These are phyloP conservation scores for Anisognathus igniventris DNA, from an alignment of 2,797 vertebrate species.

Conservation along the genomic window DNA sequence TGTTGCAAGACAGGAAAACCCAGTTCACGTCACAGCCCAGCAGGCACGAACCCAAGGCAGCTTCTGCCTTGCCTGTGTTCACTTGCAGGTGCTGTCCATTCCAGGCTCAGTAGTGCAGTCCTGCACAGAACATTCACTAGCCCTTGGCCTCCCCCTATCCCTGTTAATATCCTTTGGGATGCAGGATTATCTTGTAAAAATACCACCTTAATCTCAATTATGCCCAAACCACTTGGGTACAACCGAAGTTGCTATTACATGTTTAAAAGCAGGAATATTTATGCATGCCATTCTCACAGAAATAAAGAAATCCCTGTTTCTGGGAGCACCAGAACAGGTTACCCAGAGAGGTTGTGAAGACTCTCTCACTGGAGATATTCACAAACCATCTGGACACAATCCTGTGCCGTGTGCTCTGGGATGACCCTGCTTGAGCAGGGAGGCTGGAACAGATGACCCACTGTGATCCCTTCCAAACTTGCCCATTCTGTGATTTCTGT, in stretches of 20 bases:
- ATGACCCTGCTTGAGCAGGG: background rate
- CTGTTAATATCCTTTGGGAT: background rate
- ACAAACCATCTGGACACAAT: background rate
- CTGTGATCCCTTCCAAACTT: background rate
- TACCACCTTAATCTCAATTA: background rate
- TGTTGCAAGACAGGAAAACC: constrained; percentile 47
- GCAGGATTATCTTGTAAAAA: background rate
- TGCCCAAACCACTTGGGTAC: background rate
- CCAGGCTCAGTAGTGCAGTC: background rate
- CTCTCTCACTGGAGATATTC: background rate
- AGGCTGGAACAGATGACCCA: background rate
- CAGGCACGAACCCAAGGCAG: background rate
- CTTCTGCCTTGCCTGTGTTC: background rate
- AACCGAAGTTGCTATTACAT: background rate
- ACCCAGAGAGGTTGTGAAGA: background rate
- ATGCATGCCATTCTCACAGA: accelerated
- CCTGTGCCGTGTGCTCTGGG: background rate
- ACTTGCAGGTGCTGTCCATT: background rate
- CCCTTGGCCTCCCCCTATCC: too few relatives aligned
- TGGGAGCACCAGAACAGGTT: background rate
- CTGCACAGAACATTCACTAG: accelerated
- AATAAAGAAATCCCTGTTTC: background rate
- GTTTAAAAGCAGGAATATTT: background rate
- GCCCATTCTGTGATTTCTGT: background rate
- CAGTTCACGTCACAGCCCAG: background rate